phyloP scores from a whole-genome alignment of 2,113 vertebrate species.

The Aspidoscelis tigris region DNA sequence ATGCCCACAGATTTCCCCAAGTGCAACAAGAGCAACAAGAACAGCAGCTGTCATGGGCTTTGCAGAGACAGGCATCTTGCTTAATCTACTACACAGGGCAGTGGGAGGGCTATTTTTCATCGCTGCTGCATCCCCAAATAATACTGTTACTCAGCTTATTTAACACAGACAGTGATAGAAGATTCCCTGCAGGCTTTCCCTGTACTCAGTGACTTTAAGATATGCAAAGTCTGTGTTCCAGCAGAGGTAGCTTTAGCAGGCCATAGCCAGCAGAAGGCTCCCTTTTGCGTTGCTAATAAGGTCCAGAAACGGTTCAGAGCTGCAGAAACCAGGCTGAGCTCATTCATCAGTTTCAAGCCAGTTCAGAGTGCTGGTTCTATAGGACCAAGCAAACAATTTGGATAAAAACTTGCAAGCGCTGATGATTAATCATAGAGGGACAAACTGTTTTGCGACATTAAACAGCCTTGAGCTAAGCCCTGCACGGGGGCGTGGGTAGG shows the following conservation, averaged over 20 bases:
- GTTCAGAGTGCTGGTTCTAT: slow-evolving; percentile 35
- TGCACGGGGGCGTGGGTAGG: not conserved
- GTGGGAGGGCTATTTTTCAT: not conserved
- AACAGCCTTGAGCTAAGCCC: not conserved
- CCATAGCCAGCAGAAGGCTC: slow-evolving; percentile 49
- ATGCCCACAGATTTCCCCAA: fast-evolving
- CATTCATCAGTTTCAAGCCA: slow-evolving; percentile 61
- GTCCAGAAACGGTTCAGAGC: slow-evolving; percentile 41
- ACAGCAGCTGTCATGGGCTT: slow-evolving; percentile 4
- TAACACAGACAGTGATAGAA: slow-evolving; percentile 58
- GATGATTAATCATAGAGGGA: slow-evolving; percentile 44
- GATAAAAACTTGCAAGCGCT: slow-evolving; percentile 38
- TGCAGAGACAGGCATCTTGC: slow-evolving; percentile 9
- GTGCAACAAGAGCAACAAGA: fast-evolving
- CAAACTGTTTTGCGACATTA: slow-evolving; percentile 2
- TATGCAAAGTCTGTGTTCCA: slow-evolving; percentile 60
- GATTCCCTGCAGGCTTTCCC: slow-evolving; percentile 55
- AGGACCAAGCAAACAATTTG: slow-evolving; percentile 40
- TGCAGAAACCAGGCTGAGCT: slow-evolving; percentile 57
- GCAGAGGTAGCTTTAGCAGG: slow-evolving; percentile 54
- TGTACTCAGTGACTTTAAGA: slow-evolving; percentile 39
- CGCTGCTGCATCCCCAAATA: slow-evolving; percentile 53
- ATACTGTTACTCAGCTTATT: slow-evolving; percentile 63
- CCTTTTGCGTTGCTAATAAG: slow-evolving; percentile 27
- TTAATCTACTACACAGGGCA: slow-evolving; percentile 21